Conservation (phyloP, 2,888 invertebrate genomes). For the Merodon equestris region DNA sequence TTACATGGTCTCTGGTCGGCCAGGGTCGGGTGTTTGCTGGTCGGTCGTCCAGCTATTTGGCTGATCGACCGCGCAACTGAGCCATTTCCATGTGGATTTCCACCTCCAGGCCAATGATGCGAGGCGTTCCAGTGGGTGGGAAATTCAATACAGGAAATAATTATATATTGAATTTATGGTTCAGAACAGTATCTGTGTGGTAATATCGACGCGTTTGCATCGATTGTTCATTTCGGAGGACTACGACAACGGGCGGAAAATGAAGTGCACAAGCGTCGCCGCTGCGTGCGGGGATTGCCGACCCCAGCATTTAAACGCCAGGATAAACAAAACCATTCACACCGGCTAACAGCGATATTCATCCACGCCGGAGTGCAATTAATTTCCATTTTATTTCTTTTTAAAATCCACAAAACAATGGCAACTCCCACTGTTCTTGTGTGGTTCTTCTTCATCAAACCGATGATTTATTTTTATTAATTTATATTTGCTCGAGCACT, state of each 20-base stretch:
- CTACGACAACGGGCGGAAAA: conserved; percentile 8
- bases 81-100: conserved; percentile 63
- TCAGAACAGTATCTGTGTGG: conserved; percentile 64
- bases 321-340: conserved; percentile 68
- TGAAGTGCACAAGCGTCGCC: conserved; percentile 38
- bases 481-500: conserved; percentile 56
- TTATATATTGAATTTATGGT: conserved; percentile 67
- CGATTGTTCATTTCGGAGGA: conserved; percentile 43
- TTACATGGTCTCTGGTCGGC: conserved; percentile 60
- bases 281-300: conserved; percentile 10
- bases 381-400: conserved; percentile 67
- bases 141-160: conserved; percentile 67
- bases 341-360: conserved; percentile 64
- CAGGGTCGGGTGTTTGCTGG: background rate
- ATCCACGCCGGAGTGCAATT: conserved; percentile 62
- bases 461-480: conserved; percentile 68
- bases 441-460: conserved; percentile 64
- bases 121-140: conserved; percentile 57
- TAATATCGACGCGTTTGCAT: conserved; percentile 64
- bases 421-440: conserved; percentile 68
- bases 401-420: conserved; percentile 67
- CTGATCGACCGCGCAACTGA: conserved; percentile 39
- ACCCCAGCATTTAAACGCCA: conserved; percentile 57
- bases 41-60: too few relatives aligned
- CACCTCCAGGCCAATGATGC: conserved; percentile 29